Evolutionary conservation across 1,140 invertebrate species (phyloP), one percentile per base, ranked within the genome.

Genomic region (Brachionus calyciflorus): DNA sequence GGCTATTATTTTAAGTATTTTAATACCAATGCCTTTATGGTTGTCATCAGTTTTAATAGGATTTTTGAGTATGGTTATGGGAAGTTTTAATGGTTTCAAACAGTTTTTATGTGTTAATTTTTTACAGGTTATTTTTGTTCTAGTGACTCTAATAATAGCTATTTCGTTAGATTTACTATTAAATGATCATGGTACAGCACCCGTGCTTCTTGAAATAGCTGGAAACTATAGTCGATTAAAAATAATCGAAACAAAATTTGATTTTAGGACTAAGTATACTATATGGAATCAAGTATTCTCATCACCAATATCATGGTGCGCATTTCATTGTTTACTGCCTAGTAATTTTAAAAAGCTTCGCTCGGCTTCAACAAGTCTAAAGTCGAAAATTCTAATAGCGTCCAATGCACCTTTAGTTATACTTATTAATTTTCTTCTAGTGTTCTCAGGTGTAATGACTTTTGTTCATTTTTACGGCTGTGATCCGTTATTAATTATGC

Each of bases 211-310:
- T 4, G 1, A 55, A 6, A 55, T 26, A 12, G 21, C 21, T 5
- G 7, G 3, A 1, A 3, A 2, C 0, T 26, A 12, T 26, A 24
- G 26, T 26, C 19, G 51, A 55, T 55, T 55, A 17, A 55, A 55
- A 55, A 26, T 26, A 1, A 55, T 55, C 1, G 51, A 55, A 26
- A 26, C 19, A 26, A 55, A 28, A 26, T 55, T 55, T 55, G 51
- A 55, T 55, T 55, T 55, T 24, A 55, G 3, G 0, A 55, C 26
- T 12, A 55, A 28, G 17, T 55, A 55, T 28, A 55, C 51, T 1
- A 55, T 55, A 55, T 55, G 51, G 51, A 55, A 55, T 55, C 51
- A 55, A 17, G 10, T 55, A 9, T 55, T 55, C 17, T 55, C 51
- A 2, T 26, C 21, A 12, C 51, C 51, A 26, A 26, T 55, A 10